Evolutionary conservation across 2,888 invertebrate species (phyloP).

Genomic region (Hypsopygia costalis): DNA sequence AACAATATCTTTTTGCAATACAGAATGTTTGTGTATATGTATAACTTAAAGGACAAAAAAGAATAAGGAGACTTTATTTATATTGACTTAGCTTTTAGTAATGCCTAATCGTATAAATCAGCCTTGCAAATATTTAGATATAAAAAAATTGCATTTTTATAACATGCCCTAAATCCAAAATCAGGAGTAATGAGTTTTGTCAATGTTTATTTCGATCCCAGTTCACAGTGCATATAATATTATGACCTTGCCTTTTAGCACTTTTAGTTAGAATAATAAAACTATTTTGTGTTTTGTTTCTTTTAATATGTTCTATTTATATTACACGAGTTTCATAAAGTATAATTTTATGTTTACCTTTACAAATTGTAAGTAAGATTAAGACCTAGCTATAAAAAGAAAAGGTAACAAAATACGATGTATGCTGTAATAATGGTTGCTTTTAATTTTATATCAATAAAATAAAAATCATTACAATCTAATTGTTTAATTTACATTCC

Average conservation of each 20-base stretch:
- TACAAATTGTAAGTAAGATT: conserved; percentile 22
- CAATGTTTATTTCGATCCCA: background rate
- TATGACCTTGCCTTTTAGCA: conserved; percentile 10
- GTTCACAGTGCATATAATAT: conserved; percentile 1
- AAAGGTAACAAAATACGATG: conserved; percentile 52
- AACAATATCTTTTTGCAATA: too few species aligned
- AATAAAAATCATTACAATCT: conserved; percentile 36
- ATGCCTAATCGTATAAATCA: conserved; percentile 23
- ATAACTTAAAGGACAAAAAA: too few species aligned
- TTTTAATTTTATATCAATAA: conserved; percentile 77
- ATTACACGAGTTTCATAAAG: conserved; percentile 16
- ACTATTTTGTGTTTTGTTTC: conserved; percentile 9
- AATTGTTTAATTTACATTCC: conserved; percentile 20
- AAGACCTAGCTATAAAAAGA: conserved; percentile 46
- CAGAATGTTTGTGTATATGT: too few species aligned
- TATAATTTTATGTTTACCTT: conserved; percentile 19
- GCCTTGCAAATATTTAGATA: conserved; percentile 19
- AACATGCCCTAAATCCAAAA: background rate
- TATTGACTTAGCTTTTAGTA: conserved; percentile 17
- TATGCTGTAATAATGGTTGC: conserved; percentile 75
- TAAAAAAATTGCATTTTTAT: conserved; percentile 9
- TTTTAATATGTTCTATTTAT: conserved; percentile 13
- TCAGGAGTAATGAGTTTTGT: too few species aligned
- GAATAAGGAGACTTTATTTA: too few species aligned
- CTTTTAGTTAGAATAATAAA: conserved; percentile 9